phyloP scores from a whole-genome alignment of 92 coral and sea anemone genomes.

The Zoanthus sansibaricus region DNA sequence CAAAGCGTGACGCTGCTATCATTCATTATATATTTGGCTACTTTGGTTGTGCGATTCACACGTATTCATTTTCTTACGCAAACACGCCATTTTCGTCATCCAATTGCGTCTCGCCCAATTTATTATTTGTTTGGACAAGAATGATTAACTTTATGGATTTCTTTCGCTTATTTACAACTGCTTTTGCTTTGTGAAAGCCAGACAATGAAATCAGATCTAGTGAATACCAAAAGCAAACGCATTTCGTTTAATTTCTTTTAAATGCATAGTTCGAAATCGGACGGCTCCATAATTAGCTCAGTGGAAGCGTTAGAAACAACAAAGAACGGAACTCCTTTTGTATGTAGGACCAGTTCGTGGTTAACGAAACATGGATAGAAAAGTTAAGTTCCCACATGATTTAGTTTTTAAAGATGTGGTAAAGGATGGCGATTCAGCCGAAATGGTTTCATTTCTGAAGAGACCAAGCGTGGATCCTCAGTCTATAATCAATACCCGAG shows the following conservation, averaged over 20 bases:
- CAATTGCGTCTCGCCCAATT: conserved; percentile 15
- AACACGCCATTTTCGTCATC: conserved; percentile 21
- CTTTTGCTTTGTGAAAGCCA: conserved; percentile 43
- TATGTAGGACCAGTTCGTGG: background rate
- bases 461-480: conserved; percentile 97
- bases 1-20: background rate
- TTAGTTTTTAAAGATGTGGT: conserved; percentile 96
- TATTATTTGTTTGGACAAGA: conserved; percentile 70
- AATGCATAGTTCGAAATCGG: background rate
- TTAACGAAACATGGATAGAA: conserved; percentile 63
- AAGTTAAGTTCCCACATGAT: conserved; percentile 94
- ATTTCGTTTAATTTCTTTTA: conserved; percentile 4
- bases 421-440: conserved; percentile 96
- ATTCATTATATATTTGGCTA: background rate
- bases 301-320: background rate
- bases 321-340: conserved; percentile 6
- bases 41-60: background rate
- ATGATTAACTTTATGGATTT: conserved; percentile 65
- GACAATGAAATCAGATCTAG: conserved; percentile 39
- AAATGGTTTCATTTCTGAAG: conserved; percentile 88
- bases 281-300: background rate
- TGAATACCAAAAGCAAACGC: conserved; percentile 20
- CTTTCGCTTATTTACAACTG: conserved; percentile 56
- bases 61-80: conserved; percentile 8
- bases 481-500: conserved; percentile 77